These are phyloP conservation scores for Tetramorium simillimum DNA, from an alignment of 1,140 invertebrate species.

Conservation along the genomic window DNA sequence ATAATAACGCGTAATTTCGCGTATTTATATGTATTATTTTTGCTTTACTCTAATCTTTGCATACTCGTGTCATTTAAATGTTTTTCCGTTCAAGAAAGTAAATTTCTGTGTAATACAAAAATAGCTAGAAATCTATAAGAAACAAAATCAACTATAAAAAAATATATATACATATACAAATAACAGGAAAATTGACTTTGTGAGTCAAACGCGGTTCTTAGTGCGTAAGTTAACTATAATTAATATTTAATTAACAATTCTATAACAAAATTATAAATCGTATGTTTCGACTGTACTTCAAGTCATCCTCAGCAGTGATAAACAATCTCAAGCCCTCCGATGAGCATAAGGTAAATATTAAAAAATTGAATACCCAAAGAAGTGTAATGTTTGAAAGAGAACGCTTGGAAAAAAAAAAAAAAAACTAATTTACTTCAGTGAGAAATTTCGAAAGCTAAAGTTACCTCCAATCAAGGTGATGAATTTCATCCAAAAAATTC, in stretches of 20 bases:
- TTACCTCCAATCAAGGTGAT: not conserved
- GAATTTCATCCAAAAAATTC: not conserved
- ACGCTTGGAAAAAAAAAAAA: too few relatives aligned
- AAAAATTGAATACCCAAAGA: too few relatives aligned
- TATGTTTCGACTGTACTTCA: too few relatives aligned
- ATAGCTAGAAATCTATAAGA: not conserved
- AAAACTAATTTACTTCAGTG: not conserved
- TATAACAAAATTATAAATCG: too few relatives aligned
- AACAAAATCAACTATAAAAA: not conserved
- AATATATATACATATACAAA: not conserved
- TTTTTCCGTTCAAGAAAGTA: not conserved
- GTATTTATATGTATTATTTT: not conserved
- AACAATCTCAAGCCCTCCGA: too few relatives aligned
- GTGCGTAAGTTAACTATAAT: too few relatives aligned
- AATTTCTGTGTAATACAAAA: not conserved
- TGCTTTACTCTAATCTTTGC: not conserved
- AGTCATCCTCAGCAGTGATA: too few relatives aligned
- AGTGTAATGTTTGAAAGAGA: too few relatives aligned
- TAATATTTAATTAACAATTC: too few relatives aligned
- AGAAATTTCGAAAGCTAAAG: not conserved
- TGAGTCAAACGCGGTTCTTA: too few relatives aligned
- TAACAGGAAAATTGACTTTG: too few relatives aligned
- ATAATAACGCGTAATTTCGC: conserved; percentile 47
- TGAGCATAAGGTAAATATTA: too few relatives aligned
- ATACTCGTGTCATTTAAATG: not conserved